These are phyloP conservation scores for Odontocerum albicorne DNA, from an alignment of 2,888 invertebrate genomes.

Conservation along the genomic window DNA sequence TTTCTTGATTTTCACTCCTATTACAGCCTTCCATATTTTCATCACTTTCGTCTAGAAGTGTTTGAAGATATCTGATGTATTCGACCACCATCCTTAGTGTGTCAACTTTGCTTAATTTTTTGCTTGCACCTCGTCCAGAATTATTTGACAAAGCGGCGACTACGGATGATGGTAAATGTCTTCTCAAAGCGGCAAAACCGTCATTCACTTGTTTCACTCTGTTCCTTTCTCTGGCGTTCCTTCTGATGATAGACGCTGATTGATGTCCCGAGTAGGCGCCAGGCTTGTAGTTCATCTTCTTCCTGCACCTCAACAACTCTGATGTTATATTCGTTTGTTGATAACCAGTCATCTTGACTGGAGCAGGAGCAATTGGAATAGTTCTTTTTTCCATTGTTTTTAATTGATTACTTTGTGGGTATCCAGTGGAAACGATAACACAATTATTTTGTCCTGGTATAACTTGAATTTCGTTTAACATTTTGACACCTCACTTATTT, in stretches of 20 bases:
- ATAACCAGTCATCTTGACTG: constrained; percentile 52
- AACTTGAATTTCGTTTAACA: constrained; percentile 59
- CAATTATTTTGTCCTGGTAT: constrained; percentile 61
- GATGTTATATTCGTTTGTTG: constrained; percentile 51
- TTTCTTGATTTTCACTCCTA: constrained; percentile 51
- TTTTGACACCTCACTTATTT: constrained; percentile 39
- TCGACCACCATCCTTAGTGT: constrained; percentile 88
- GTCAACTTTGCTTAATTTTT: constrained; percentile 88
- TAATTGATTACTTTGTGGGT: constrained; percentile 50
- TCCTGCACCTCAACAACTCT: constrained; percentile 65
- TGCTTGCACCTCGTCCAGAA: constrained; percentile 74
- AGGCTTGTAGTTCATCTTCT: constrained; percentile 73
- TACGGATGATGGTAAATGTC: constrained; percentile 82
- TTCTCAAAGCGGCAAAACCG: constrained; percentile 85
- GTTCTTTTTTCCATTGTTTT: constrained; percentile 56
- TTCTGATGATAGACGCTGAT: constrained; percentile 82
- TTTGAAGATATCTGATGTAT: constrained; percentile 84
- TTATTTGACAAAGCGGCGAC: constrained; percentile 68
- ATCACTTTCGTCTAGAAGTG: constrained; percentile 74
- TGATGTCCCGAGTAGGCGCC: constrained; percentile 67
- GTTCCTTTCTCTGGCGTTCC: constrained; percentile 93
- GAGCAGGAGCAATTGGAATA: constrained; percentile 62
- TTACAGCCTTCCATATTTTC: constrained; percentile 56
- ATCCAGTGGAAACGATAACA: constrained; percentile 61
- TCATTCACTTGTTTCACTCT: constrained; percentile 95